These are phyloP conservation scores for Crepidodera aurea DNA, from an alignment of 2,888 invertebrate genomes.

Conservation along the genomic window DNA sequence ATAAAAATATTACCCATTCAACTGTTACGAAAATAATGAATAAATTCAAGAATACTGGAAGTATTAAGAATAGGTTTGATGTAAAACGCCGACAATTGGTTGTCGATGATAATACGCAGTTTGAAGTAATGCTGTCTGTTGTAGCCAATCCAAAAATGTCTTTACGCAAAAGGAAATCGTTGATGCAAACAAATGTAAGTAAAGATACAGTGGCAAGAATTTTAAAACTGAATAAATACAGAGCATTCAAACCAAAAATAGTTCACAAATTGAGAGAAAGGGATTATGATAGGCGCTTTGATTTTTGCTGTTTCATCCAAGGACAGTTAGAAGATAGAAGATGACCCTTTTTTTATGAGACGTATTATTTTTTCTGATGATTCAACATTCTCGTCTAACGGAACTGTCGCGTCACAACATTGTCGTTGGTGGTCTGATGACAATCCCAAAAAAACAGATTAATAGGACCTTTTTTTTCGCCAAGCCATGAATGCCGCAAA, in stretches of 20 bases:
- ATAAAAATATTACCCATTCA: constrained; percentile 29
- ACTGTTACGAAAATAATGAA: constrained; percentile 25
- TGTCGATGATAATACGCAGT: constrained; percentile 23
- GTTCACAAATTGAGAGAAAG: constrained; percentile 12
- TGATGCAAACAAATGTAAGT: constrained; percentile 20
- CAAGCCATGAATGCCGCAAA: background rate
- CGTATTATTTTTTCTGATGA: constrained; percentile 3
- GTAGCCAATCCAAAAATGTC: constrained; percentile 13
- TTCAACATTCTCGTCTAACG: background rate
- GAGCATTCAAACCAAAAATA: constrained; percentile 5
- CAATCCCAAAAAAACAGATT: constrained; percentile 6
- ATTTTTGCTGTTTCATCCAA: background rate
- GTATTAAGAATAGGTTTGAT: constrained; percentile 27
- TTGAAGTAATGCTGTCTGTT: constrained; percentile 19
- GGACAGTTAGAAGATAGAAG: background rate
- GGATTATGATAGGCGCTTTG: background rate
- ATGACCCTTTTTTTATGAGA: constrained; percentile 18
- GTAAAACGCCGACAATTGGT: constrained; percentile 19
- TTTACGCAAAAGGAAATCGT: constrained; percentile 15
- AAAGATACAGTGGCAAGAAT: constrained; percentile 7
- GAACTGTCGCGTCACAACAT: constrained; percentile 13
- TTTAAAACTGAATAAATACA: constrained; percentile 13
- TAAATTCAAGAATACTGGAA: constrained; percentile 25
- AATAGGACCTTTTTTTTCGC: constrained; percentile 14
- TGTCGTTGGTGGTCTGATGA: constrained; percentile 17